A percentile compares a stretch with the other conserved stretches of the same genome.
These are phyloP conservation scores for Ostrea denselamellosa DNA, from an alignment of 1,140 invertebrate species.

Conservation along the genomic window DNA sequence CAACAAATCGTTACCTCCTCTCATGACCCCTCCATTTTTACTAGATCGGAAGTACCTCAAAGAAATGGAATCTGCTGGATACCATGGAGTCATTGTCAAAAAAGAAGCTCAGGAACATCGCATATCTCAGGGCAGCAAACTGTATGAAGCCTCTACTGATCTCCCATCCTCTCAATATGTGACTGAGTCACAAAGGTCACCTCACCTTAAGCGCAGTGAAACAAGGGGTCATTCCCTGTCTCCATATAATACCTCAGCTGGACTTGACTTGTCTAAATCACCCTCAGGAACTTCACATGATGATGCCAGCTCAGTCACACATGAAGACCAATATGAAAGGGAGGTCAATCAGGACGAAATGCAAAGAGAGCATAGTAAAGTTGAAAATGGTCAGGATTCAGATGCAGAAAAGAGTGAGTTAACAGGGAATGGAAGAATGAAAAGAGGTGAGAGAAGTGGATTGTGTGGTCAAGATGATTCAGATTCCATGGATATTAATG, in stretches of 20 bases:
- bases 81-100: slow-evolving; percentile 64
- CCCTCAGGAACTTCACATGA: slow-evolving; percentile 58
- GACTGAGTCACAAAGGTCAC: not conserved
- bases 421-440: not conserved
- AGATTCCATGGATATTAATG: slow-evolving; percentile 38
- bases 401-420: not conserved
- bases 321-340: slow-evolving; percentile 23
- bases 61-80: slow-evolving; percentile 42
- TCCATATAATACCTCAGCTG: slow-evolving; percentile 53
- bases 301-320: slow-evolving; percentile 48
- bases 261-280: slow-evolving; percentile 59
- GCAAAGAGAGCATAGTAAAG: not conserved
- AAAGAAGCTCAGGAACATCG: slow-evolving; percentile 62
- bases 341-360: slow-evolving; percentile 1
- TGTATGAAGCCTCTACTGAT: slow-evolving; percentile 14
- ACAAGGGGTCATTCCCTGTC: slow-evolving; percentile 49
- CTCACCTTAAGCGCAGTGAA: slow-evolving; percentile 42
- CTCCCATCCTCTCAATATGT: slow-evolving; percentile 36
- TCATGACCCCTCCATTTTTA: not conserved
- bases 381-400: slow-evolving; percentile 16
- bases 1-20: slow-evolving; percentile 33
- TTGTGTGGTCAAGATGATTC: slow-evolving; percentile 12
- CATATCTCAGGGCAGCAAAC: slow-evolving; percentile 17
- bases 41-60: slow-evolving; percentile 2
- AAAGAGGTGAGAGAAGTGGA: not conserved